These are phyloP conservation scores for Mustelus asterias DNA, from an alignment of 2,113 vertebrate species.

Conservation along the genomic window DNA sequence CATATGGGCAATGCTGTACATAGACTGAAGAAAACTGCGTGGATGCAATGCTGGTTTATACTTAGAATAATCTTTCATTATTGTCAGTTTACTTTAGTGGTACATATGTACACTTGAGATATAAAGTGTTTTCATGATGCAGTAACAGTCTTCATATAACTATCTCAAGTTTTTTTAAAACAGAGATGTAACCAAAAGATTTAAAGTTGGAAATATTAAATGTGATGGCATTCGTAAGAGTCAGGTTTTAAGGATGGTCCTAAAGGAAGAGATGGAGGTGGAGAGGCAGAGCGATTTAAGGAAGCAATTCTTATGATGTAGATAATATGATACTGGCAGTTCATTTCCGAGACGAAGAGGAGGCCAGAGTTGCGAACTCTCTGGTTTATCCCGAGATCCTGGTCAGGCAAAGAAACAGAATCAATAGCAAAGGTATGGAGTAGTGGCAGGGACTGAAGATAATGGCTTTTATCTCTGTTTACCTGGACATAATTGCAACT, in stretches of 20 bases:
- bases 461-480: not conserved
- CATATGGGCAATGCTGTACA: not conserved
- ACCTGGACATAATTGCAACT: not conserved
- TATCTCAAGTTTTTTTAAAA: not conserved
- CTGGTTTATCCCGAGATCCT: not conserved
- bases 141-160: not conserved
- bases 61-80: not conserved
- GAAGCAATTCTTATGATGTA: not conserved
- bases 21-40: not conserved
- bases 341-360: not conserved
- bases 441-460: not conserved
- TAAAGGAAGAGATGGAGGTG: not conserved
- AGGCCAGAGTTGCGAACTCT: not conserved
- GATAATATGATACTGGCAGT: not conserved
- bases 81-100: not conserved
- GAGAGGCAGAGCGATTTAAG: not conserved
- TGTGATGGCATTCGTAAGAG: not conserved
- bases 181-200: not conserved
- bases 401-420: not conserved
- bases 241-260: not conserved
- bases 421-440: not conserved
- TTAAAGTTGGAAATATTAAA: not conserved
- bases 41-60: not conserved
- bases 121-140: not conserved
- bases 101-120: not conserved